Evolutionary conservation across 2,113 vertebrate genomes (phyloP).

Genomic region (Chloropsis hardwickii): DNA sequence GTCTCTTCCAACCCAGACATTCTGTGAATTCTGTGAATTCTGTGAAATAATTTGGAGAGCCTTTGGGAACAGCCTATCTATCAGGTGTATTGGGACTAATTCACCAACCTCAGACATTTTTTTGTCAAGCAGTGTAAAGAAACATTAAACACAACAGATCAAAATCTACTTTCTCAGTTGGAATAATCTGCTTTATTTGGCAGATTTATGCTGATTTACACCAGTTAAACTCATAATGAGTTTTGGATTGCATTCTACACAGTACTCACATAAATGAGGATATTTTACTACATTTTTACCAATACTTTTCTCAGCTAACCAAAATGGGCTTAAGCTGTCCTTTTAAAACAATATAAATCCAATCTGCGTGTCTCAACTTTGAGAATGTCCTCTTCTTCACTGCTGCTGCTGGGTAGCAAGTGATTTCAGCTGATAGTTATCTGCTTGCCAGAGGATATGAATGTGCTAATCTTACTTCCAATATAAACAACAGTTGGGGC

Average conservation of each 20-base stretch:
- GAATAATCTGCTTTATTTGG: neutral
- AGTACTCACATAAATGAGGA: neutral
- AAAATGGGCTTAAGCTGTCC: neutral
- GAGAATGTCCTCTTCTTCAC: neutral
- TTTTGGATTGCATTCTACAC: neutral
- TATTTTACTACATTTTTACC: neutral
- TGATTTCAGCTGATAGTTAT: slow-evolving; percentile 39
- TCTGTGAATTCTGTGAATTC: too few relatives aligned
- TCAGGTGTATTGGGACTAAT: neutral
- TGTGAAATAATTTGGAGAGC: neutral
- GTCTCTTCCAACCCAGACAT: too few relatives aligned
- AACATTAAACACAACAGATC: neutral
- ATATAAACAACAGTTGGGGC: slow-evolving; percentile 32
- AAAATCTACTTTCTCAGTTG: neutral
- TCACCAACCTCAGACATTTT: neutral
- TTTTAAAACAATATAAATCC: neutral
- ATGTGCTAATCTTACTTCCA: slow-evolving; percentile 45
- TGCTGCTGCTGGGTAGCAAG: neutral
- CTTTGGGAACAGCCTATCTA: neutral
- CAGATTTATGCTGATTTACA: neutral
- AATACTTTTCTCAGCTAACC: neutral
- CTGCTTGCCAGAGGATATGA: slow-evolving; percentile 53
- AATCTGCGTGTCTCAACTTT: neutral
- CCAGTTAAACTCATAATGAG: neutral
- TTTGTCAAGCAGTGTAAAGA: neutral